Conservation (phyloP, 2,113 vertebrate species). For the Pogona vitticeps region DNA sequence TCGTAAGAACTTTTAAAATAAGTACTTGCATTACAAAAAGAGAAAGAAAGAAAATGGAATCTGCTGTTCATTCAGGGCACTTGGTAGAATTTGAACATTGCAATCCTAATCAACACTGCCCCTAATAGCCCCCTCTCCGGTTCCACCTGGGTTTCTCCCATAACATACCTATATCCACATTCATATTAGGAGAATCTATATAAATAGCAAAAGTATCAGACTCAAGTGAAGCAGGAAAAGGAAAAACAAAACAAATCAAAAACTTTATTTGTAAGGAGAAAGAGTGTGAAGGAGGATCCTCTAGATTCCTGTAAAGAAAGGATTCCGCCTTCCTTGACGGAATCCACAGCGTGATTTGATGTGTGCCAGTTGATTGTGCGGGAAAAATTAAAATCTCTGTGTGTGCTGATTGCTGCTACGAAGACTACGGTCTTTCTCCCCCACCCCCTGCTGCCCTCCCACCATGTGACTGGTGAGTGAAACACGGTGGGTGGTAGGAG, state of each 20-base stretch:
- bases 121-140: not conserved
- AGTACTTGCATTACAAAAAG: not conserved
- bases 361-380: conserved; percentile 70
- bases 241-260: not conserved
- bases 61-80: not conserved
- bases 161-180: no score
- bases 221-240: not conserved
- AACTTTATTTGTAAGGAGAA: not conserved
- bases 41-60: no score
- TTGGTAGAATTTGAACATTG: not conserved
- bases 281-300: not conserved
- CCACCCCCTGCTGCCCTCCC: conserved; percentile 33
- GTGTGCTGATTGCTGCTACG: conserved; percentile 41
- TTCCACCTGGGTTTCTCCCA: not conserved
- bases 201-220: not conserved
- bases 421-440: conserved; percentile 31
- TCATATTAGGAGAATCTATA: no score
- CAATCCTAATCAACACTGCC: not conserved
- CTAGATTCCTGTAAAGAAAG: not conserved
- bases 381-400: conserved; percentile 51
- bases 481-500: conserved; percentile 48
- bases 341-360: conserved; percentile 50
- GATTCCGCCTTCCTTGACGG: not conserved
- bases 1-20: not conserved
- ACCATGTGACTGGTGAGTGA: conserved; percentile 68